Conservation (phyloP, 2,113 vertebrate genomes). For the Alouatta palliata region DNA sequence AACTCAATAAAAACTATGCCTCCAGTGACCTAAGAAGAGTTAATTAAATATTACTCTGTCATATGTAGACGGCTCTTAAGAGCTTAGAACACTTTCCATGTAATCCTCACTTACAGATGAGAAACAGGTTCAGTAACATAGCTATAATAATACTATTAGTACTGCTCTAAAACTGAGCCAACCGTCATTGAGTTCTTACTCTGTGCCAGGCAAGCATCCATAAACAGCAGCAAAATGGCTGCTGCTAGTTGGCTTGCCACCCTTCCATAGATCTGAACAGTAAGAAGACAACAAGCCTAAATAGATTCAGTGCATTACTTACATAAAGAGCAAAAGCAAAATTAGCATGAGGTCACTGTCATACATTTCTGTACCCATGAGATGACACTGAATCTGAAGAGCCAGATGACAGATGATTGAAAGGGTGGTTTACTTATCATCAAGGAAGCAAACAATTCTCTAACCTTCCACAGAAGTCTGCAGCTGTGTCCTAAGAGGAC, state of each 20-base stretch:
- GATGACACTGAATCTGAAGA: neutral
- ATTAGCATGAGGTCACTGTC: neutral
- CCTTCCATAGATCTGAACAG: neutral
- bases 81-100: neutral
- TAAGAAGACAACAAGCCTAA: neutral
- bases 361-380: neutral
- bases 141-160: neutral
- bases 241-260: neutral
- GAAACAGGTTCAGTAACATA: neutral
- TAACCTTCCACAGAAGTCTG: neutral
- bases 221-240: neutral
- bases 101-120: neutral
- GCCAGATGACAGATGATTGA: neutral
- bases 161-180: neutral
- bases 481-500: neutral
- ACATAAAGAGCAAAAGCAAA: neutral
- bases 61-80: neutral
- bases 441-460: neutral
- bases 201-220: neutral
- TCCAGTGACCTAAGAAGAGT: neutral
- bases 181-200: neutral
- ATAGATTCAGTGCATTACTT: neutral
- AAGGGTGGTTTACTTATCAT: neutral
- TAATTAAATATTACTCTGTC: neutral
- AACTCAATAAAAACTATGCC: neutral